Conservation (phyloP, 1,140 invertebrate species). For the Drosophila hydei region DNA sequence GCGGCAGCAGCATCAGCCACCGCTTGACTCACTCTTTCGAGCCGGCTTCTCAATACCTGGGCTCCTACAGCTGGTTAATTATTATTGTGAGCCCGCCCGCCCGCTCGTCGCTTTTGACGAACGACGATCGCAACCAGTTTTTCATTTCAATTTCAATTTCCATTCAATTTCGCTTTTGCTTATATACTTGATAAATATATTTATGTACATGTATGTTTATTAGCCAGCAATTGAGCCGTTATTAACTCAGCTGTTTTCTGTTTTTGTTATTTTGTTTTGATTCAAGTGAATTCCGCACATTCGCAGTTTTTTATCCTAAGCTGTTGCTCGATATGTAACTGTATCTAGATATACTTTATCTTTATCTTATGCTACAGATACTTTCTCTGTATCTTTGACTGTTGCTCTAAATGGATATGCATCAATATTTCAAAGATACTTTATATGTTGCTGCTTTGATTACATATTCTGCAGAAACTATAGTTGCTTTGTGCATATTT, state of each 20-base stretch:
- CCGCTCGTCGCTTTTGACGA: neutral
- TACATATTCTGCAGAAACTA: no score
- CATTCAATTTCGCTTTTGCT: constrained; percentile 49
- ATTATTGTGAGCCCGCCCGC: constrained; percentile 22
- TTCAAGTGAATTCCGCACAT: constrained; percentile 16
- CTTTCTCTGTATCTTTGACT: no score
- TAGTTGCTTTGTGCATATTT: no score
- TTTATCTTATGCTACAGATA: no score
- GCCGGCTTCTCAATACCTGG: constrained; percentile 55
- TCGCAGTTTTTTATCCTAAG: neutral
- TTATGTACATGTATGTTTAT: constrained; percentile 8
- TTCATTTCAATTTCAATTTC: constrained; percentile 64
- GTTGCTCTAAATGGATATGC: neutral
- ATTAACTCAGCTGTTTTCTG: constrained; percentile 70
- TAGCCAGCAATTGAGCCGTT: constrained; percentile 25
- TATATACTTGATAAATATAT: neutral
- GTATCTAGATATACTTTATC: no score
- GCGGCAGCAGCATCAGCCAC: neutral
- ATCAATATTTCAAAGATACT: constrained; percentile 20
- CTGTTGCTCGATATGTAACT: neutral
- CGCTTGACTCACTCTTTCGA: constrained; percentile 61
- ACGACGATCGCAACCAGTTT: constrained; percentile 58
- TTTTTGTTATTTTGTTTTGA: constrained; percentile 62
- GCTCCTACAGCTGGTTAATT: constrained; percentile 43
- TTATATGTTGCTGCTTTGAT: constrained; percentile 5